A percentile compares a stretch with the other conserved stretches of the same genome.
Evolutionary conservation across 2,888 invertebrate genomes (phyloP).

Genomic region (Drepanosiphum platanoidis): DNA sequence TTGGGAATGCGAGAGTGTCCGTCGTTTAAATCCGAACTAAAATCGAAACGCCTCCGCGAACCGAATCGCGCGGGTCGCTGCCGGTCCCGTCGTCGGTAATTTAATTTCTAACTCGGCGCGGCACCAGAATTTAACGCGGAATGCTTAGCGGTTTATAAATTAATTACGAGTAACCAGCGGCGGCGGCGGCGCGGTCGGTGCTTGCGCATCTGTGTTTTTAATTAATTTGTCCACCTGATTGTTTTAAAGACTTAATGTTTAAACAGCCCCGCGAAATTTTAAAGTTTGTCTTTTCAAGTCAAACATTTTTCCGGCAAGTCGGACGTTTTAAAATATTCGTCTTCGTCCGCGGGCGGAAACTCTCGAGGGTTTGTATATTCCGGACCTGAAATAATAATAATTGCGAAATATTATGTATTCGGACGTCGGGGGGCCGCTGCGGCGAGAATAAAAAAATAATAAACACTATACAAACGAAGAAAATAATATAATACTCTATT

Average conservation of each 20-base stretch:
- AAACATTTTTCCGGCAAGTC: background rate
- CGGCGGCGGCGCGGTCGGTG: too few relatives aligned
- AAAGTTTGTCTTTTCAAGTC: background rate
- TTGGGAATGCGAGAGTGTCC: background rate
- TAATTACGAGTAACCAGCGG: slow-evolving; percentile 36
- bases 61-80: too few relatives aligned
- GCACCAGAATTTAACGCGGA: background rate
- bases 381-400: slow-evolving; percentile 2
- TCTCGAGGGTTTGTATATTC: background rate
- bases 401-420: background rate
- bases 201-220: slow-evolving; percentile 18
- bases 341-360: background rate
- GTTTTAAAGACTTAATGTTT: background rate
- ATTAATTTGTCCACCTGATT: slow-evolving; percentile 25
- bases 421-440: too few relatives aligned
- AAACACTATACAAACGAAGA: too few relatives aligned
- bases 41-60: slow-evolving; percentile 1
- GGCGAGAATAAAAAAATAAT: too few relatives aligned
- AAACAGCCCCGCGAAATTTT: background rate
- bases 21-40: background rate
- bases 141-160: slow-evolving; percentile 19
- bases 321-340: background rate
- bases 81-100: too few relatives aligned
- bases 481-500: too few relatives aligned
- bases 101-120: slow-evolving; percentile 1